Evolutionary conservation across 2,113 vertebrate genomes (phyloP).

Genomic region (Albula goreensis): DNA sequence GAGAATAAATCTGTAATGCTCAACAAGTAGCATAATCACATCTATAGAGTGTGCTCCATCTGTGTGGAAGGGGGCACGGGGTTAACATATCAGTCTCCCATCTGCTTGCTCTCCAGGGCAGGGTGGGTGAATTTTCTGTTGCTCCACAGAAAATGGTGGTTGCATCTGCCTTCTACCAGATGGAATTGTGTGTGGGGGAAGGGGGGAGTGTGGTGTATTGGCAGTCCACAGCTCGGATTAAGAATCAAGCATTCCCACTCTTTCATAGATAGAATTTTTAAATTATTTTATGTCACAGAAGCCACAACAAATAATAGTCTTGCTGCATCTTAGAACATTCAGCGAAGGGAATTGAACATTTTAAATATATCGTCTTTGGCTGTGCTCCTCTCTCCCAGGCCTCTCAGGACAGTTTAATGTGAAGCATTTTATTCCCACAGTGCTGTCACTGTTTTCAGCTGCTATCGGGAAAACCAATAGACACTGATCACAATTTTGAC

Average conservation of each 20-base stretch:
- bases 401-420: background rate
- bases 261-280: background rate
- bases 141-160: background rate
- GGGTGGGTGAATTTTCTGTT: background rate
- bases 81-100: conserved; percentile 14
- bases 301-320: background rate
- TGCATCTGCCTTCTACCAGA: background rate
- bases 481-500: background rate
- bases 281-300: background rate
- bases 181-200: too few relatives aligned
- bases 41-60: conserved; percentile 5
- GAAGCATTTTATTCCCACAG: background rate
- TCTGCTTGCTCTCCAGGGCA: conserved; percentile 1
- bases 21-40: background rate
- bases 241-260: background rate
- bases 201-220: too few relatives aligned
- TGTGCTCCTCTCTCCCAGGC: background rate
- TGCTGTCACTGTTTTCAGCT: background rate
- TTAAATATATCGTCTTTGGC: background rate
- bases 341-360: background rate
- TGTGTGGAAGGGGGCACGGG: background rate
- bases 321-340: background rate
- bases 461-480: background rate
- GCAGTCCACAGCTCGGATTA: background rate
- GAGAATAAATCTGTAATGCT: background rate